phyloP scores from a whole-genome alignment of 2,888 invertebrate species.

The Kuschelorhynchus macadamiae region DNA sequence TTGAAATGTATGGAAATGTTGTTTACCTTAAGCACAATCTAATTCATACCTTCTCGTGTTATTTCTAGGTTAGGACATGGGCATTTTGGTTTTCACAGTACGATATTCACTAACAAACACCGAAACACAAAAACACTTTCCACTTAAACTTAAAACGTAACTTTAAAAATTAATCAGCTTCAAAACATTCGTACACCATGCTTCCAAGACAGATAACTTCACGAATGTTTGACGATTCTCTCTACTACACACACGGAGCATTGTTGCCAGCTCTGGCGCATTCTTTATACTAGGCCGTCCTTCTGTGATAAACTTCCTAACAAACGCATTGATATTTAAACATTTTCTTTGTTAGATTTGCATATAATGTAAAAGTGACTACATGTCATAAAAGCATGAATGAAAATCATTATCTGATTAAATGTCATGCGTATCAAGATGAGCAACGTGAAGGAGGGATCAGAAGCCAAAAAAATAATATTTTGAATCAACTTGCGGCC shows the following conservation, averaged over 20 bases:
- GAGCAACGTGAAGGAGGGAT: conserved; percentile 29
- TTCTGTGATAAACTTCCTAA: background rate
- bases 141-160: conserved; percentile 49
- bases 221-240: conserved; percentile 60
- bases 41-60: conserved; percentile 29
- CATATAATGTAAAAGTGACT: conserved; percentile 17
- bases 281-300: conserved; percentile 22
- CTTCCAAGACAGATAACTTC: conserved; percentile 59
- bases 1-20: conserved; percentile 13
- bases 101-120: conserved; percentile 40
- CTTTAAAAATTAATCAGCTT: conserved; percentile 25
- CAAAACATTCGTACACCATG: conserved; percentile 56
- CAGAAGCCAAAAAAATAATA: conserved; percentile 28
- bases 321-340: conserved; percentile 2
- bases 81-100: conserved; percentile 35
- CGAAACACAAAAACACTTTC: conserved; percentile 54
- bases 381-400: conserved; percentile 28
- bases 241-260: conserved; percentile 51
- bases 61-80: conserved; percentile 48
- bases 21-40: conserved; percentile 42
- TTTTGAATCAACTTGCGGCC: conserved; percentile 23
- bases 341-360: conserved; percentile 13
- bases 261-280: conserved; percentile 39
- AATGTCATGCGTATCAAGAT: conserved; percentile 40
- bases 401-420: conserved; percentile 36